A percentile compares a stretch with the other conserved stretches of the same genome.
phyloP scores from a whole-genome alignment of 2,797 vertebrate species.

The Picus viridis region DNA sequence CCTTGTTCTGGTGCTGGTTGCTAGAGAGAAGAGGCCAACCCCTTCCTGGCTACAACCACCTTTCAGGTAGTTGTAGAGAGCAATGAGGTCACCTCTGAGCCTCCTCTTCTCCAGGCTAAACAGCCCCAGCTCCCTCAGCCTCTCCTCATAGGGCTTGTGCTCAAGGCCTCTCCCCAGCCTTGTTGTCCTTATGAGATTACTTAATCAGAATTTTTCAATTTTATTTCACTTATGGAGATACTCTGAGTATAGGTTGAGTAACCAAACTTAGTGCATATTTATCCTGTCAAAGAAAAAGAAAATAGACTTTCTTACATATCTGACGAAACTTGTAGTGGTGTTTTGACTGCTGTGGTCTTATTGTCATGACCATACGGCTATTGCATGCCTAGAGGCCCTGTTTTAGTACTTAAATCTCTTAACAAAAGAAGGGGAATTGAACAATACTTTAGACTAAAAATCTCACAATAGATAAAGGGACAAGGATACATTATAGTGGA shows the following conservation, averaged over 20 bases:
- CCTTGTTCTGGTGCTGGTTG: too few relatives aligned
- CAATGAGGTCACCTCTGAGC: too few relatives aligned
- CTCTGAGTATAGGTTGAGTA: neutral
- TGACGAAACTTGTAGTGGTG: neutral
- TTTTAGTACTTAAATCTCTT: neutral
- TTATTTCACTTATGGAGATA: neutral
- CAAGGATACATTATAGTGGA: neutral
- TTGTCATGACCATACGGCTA: neutral
- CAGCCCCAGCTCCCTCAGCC: too few relatives aligned
- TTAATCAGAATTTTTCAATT: neutral
- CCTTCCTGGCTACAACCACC: too few relatives aligned
- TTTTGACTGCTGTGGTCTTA: neutral
- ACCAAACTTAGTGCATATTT: neutral
- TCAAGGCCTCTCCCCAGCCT: too few relatives aligned
- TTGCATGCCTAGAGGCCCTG: neutral
- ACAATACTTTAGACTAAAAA: neutral
- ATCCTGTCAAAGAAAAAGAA: neutral
- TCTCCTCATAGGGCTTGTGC: too few relatives aligned
- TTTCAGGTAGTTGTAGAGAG: too few relatives aligned
- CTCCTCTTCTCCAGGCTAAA: too few relatives aligned
- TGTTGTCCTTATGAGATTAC: neutral
- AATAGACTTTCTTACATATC: neutral
- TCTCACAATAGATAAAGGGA: neutral
- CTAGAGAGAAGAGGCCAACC: too few relatives aligned
- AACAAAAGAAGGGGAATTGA: neutral